Base-by-base conservation (phyloP, 1,140 invertebrate genomes). In the Uloborus diversus region DNA sequence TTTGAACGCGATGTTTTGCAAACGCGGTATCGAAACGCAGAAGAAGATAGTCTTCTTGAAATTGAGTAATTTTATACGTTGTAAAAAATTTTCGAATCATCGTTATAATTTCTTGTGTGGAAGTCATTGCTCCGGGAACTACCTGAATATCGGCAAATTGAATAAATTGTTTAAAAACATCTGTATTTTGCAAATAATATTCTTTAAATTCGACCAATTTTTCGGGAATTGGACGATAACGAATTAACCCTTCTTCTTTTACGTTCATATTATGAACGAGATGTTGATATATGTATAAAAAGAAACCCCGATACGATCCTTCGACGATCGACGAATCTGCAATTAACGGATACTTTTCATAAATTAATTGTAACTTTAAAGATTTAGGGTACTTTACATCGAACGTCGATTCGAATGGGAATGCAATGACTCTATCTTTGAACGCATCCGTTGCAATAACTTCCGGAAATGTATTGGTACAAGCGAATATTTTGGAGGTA, bases 51-150 rank as follows among this genome's bases (percentile, higher is more conserved):
- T 56, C 51, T 62, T 75, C 70, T 0, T 56, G 35, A 2, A 35
- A 49, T 3, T 56, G 20, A 2, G 27, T 49, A 33, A 62, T 62
- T 14, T 62, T 61, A 1, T 27, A 49, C 3, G 13, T 51, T 47
- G 61, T 75, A n/a, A 75, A 32, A 62, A 62, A 75, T 14, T 75
- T 56, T 61, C 70, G 56, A 0, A 75, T 33, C 2, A 59, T 59
- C 27, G 70, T 62, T 32, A 27, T 23, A 0, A 75, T 9, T 25
- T 75, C 70, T 0, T n/a, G 49, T 27, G 62, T 62, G 57, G 70
- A 62, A 1, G 70, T 75, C 35, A 75, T 62, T 9, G 11, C 1
- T 25, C 33, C 32, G 3, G 11, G 3, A 14, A 20, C 35, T 17
- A 49, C 4, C 49, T 75, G 70, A 3, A 75, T 42, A 25, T 75